Evolutionary conservation across 2,888 invertebrate species (phyloP).

Genomic region (Deroplatys truncata): DNA sequence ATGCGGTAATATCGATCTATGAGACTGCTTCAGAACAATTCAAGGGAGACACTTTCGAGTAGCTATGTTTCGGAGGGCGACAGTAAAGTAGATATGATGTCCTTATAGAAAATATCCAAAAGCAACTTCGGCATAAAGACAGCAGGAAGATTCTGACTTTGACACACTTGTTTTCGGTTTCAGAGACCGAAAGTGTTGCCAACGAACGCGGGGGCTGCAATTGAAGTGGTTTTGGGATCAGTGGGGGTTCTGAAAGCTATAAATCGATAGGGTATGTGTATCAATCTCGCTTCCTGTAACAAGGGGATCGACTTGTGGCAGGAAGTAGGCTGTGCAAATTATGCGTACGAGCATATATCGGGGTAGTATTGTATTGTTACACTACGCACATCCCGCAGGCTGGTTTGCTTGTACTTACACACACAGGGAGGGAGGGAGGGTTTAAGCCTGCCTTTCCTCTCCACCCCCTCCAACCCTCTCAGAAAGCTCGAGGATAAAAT

Average conservation of each 20-base stretch:
- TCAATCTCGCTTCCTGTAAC: not conserved
- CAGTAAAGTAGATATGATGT: too few species aligned
- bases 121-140: too few species aligned
- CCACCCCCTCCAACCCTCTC: conserved; percentile 12
- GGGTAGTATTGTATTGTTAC: not conserved
- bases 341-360: not conserved
- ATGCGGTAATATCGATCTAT: too few species aligned
- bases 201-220: not conserved
- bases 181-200: too few species aligned
- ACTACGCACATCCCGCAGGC: not conserved
- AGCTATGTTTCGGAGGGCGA: too few species aligned
- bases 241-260: not conserved
- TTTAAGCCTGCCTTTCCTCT: not conserved
- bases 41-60: too few species aligned
- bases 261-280: not conserved
- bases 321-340: not conserved
- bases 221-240: not conserved
- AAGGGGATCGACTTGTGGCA: not conserved
- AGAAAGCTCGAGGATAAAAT: conserved; percentile 28
- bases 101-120: too few species aligned
- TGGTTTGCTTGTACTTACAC: not conserved
- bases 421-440: not conserved
- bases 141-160: too few species aligned
- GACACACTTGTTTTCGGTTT: too few species aligned
- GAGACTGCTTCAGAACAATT: too few species aligned